Conservation (phyloP, 2,888 invertebrate species). For the Protophormia terraenovae region DNA sequence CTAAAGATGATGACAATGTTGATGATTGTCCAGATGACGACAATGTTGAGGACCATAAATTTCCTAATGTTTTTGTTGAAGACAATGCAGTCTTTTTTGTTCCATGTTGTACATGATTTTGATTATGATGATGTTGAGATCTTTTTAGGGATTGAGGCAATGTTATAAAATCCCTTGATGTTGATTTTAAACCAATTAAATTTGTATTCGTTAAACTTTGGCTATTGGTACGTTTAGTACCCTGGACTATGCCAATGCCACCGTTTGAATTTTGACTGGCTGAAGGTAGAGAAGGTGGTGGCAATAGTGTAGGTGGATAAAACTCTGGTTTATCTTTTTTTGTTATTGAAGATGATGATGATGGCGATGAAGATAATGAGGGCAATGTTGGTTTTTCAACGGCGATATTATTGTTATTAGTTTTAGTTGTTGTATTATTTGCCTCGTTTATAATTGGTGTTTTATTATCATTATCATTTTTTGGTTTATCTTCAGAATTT, state of each 20-base stretch:
- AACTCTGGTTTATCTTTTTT: slow-evolving; percentile 47
- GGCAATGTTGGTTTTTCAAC: not conserved
- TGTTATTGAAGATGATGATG: slow-evolving; percentile 11
- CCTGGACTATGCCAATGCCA: slow-evolving; percentile 19
- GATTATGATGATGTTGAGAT: slow-evolving; percentile 52
- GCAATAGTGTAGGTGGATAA: slow-evolving; percentile 25
- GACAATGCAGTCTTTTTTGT: slow-evolving; percentile 58
- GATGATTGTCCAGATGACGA: slow-evolving; percentile 20
- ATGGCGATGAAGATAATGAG: not conserved
- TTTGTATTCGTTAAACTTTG: not conserved
- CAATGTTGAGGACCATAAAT: slow-evolving; percentile 21
- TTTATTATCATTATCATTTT: slow-evolving; percentile 23
- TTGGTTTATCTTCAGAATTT: slow-evolving; percentile 34
- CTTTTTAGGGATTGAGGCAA: slow-evolving; percentile 57
- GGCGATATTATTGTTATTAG: too few species aligned
- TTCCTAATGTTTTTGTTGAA: slow-evolving; percentile 53
- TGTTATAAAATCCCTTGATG: slow-evolving; percentile 30
- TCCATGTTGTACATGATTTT: slow-evolving; percentile 31
- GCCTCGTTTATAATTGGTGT: not conserved
- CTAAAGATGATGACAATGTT: slow-evolving; percentile 24
- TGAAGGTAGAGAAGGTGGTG: slow-evolving; percentile 33
- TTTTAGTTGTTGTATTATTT: slow-evolving; percentile 27
- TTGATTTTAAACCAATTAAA: slow-evolving; percentile 30
- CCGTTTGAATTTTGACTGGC: not conserved
- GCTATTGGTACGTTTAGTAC: slow-evolving; percentile 9